Base-by-base conservation (phyloP, 2,888 invertebrate genomes). In the Andrena hattorfiana region DNA sequence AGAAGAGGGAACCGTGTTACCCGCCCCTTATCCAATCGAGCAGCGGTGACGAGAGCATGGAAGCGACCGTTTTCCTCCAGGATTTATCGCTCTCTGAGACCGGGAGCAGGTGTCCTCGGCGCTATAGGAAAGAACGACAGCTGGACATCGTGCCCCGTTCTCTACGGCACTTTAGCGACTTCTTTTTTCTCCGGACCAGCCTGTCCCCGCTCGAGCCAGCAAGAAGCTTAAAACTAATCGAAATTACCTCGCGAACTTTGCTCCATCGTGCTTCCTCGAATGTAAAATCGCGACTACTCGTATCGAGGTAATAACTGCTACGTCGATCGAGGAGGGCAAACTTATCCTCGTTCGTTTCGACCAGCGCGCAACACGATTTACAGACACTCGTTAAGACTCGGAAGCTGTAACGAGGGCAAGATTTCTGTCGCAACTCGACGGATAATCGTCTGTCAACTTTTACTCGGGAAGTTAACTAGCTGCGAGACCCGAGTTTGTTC, bases 211-310 rank as follows among this genome's bases (percentile, higher is more conserved):
- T 32, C 13, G 42, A 51, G 26, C 16, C 16, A n/a, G n/a, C 62
- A 23, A 59, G 72, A 51, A 78, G 84, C 86, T 88, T 88, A 86
- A 88, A 88, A 85, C 80, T 84, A 71, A 85, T 88, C 83, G 85
- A 67, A 83, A 54, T 56, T 30, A 26, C 69, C 63, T 51, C 54
- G 51, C 30, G 72, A 83, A 77, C 76, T 80, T 79, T 64, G 42
- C 30, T 13, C 42, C 42, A 16, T 0, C 42, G 4, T 42, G 42
- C 42, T 42, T 16, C 42, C 42, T 16, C 42, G 4, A 16, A 42
- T 16, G 16, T 42, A 42, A 42, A 42, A 16, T 42, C 16, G 1
- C 16, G 0, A 5, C 4, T 3, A 1, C 4, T 5, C 16, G 16
- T 42, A 16, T 42, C 42, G 42, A 42, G 42, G 42, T 42, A 42